These are phyloP conservation scores for Reticulitermes lucifugus DNA, from an alignment of 2,888 invertebrate species.

Conservation along the genomic window DNA sequence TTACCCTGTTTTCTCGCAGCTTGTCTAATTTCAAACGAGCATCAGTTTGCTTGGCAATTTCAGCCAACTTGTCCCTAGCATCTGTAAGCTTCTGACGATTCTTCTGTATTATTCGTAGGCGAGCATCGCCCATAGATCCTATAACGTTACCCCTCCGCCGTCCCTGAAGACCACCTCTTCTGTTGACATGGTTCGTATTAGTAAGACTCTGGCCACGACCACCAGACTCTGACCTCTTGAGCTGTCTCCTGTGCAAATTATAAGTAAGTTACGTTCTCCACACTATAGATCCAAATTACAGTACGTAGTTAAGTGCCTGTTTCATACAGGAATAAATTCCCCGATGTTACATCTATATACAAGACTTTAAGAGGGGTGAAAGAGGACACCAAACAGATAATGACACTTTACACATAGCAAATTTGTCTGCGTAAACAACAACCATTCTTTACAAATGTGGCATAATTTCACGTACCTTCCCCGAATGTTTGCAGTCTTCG, in stretches of 20 bases:
- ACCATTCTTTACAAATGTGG: not conserved
- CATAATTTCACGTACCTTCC: conserved; percentile 38
- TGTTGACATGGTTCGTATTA: conserved; percentile 6
- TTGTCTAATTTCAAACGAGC: conserved; percentile 79
- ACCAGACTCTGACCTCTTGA: conserved; percentile 29
- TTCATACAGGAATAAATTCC: too few species aligned
- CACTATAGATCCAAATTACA: too few species aligned
- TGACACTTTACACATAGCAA: not conserved
- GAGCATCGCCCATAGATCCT: conserved; percentile 71
- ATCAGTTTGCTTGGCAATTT: conserved; percentile 80
- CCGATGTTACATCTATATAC: too few species aligned
- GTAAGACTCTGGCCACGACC: conserved; percentile 14
- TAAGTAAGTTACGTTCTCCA: not conserved
- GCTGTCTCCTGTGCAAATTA: not conserved
- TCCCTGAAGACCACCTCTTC: conserved; percentile 46
- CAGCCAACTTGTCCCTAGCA: conserved; percentile 83
- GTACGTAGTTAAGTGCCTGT: too few species aligned
- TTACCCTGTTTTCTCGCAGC: conserved; percentile 60
- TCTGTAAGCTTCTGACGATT: conserved; percentile 81
- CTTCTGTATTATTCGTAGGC: conserved; percentile 82
- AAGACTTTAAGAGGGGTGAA: not conserved
- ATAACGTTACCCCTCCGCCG: conserved; percentile 52
- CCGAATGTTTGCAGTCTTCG: conserved; percentile 42
- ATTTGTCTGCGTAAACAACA: not conserved
- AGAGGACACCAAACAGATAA: not conserved